Percentiles rank a stretch among this genome's conserved stretches.
Evolutionary conservation across 1,140 invertebrate species (phyloP).

Genomic region (Sycophila sp.): DNA sequence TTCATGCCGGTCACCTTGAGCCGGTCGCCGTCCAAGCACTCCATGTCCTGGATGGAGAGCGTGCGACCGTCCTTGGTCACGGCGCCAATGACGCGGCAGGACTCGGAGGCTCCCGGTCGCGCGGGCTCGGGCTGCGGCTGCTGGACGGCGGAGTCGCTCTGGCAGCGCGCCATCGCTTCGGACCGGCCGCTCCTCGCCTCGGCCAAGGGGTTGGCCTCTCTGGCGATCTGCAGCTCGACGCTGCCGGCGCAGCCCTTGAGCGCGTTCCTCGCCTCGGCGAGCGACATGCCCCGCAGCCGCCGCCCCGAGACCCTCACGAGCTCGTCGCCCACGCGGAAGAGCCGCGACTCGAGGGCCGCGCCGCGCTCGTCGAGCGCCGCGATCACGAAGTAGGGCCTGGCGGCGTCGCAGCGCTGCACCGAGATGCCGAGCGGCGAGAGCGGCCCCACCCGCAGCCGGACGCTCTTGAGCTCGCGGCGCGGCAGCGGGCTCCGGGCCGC

Average conservation of each 20-base stretch:
- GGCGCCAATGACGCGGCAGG: conserved; percentile 44
- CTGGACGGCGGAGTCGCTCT: conserved; percentile 53
- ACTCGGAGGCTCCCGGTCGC: not conserved
- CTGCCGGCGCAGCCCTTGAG: conserved; percentile 61
- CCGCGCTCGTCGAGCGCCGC: conserved; percentile 53
- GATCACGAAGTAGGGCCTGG: conserved; percentile 56
- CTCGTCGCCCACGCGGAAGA: conserved; percentile 72
- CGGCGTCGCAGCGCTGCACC: conserved; percentile 53
- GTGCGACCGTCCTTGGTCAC: conserved; percentile 44
- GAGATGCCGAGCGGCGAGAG: conserved; percentile 51
- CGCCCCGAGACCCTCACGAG: conserved; percentile 75
- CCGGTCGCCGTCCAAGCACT: conserved; percentile 7
- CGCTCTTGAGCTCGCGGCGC: conserved; percentile 54
- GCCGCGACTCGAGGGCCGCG: conserved; percentile 51
- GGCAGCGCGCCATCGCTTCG: conserved; percentile 40
- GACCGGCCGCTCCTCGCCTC: conserved; percentile 48
- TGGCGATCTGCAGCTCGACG: conserved; percentile 53
- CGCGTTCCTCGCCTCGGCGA: conserved; percentile 70
- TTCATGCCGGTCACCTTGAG: conserved; percentile 61
- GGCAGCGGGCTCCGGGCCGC: conserved; percentile 39
- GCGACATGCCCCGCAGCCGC: conserved; percentile 71
- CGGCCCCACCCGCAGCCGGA: conserved; percentile 49
- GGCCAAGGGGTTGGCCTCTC: conserved; percentile 34
- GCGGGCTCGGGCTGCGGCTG: not conserved
- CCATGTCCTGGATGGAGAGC: conserved; percentile 13